Evolutionary conservation across 2,113 vertebrate genomes (phyloP), one percentile per base, ranked within the genome.

Genomic region (Orcinus orca): DNA sequence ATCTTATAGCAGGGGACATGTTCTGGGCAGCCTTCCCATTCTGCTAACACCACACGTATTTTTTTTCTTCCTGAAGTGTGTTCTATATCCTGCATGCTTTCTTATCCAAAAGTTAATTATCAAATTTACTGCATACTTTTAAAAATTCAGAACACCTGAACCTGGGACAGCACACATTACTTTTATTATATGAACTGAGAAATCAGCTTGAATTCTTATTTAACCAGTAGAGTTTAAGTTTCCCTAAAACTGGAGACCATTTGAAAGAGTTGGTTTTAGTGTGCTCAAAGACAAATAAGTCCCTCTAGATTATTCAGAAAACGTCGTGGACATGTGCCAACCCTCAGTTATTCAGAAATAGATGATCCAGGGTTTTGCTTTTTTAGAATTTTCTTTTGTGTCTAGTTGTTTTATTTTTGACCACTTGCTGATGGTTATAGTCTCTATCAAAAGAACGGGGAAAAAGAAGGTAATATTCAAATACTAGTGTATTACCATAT

Each of bases 31-130:
- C 86, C 82, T 20, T 93, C 93, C 82, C 77, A 90, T 50, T 87
- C 74, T 79, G 93, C 79, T 53, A 94, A 83, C 20, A 11, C 86
- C 62, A 33, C 62, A 36, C 44, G 13, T 50, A 53, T 33, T 97
- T 91, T 94, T 97, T 89, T 97, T 94, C 36, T 91, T 97, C 44
- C 71, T 53, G 82, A 97, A 95, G 33, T 14, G 89, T 83, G 63
- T 96, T 60, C 88, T 94, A 55, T 68, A 62, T 97, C 81, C 58
- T 89, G n/a, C 44, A 20, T 3, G 23, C 89, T 88, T 97, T 29
- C 92, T 98, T 85, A 71, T 90, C 90, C 97, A 86, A 93, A 96
- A 92, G 53, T 71, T 5, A 83, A 89, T 74, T 79, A 95, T 94
- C 82, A 90, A 68, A 96, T 94, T 80, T 3, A 74, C 12, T 58